Evolutionary conservation across 2,888 invertebrate species (phyloP), one percentile per base, ranked within the genome.

Genomic region (Athetis lepigone): DNA sequence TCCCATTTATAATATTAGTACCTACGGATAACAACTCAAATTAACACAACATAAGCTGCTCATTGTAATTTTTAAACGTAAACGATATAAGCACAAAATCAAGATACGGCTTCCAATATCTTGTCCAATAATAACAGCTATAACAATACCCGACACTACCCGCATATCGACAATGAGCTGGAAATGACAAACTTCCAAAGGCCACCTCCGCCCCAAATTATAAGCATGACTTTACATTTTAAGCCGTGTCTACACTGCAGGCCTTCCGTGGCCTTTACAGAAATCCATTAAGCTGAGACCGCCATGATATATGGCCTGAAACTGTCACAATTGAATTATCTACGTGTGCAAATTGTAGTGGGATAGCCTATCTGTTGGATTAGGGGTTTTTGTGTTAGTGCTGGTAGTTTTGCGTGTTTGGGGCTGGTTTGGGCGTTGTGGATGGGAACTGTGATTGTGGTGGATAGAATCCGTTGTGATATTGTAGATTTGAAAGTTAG

Each of bases 301-400:
- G n/a, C 54, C 80, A 82, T 87, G 87, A 88, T 87, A 85, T 86
- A 88, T 83, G 75, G 84, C 73, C 75, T 55, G 47, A 75, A 81
- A 83, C 85, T 87, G 87, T 88, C 88, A 82, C 83, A 81, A 80
- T 79, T 81, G 87, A 85, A 88, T 87, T 87, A 87, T 86, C 87
- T 85, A 77, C 78, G 72, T 72, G 73, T 77, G 82, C 80, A 81
- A 77, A 77, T 76, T 81, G 82, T 80, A 71, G 65, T 77, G 72
- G 68, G 59, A 65, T 72, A 33, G 60, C 47, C 56, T 60, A 62
- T 64, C 64, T 61, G 42, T 19, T 8, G 46, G 61, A 55, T 64
- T 69, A 42, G 45, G 51, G 70, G 71, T 70, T 78, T 79, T 80
- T 77, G 73, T 55, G 54, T 70, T 66, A 59, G 56, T 50, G 40